Percentiles rank a stretch among this genome's conserved stretches.
phyloP scores from a whole-genome alignment of 2,797 vertebrate genomes.

The Otolemur crassicaudatus region DNA sequence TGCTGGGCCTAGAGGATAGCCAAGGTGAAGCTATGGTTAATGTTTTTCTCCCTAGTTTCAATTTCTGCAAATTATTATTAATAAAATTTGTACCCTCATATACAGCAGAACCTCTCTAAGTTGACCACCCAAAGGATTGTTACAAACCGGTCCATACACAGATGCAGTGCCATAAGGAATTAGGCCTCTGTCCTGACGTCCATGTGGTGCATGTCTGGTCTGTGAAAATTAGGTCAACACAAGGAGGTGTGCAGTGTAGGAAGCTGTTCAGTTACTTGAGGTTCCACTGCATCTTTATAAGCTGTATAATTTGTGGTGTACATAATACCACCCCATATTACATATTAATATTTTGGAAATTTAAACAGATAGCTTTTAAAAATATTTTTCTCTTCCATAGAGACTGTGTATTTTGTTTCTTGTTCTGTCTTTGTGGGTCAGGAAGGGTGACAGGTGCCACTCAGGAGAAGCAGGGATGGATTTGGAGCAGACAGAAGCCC shows the following conservation, averaged over 20 bases:
- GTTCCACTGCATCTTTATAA: not conserved
- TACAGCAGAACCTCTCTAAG: too few species aligned
- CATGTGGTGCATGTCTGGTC: too few species aligned
- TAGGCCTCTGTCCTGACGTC: too few species aligned
- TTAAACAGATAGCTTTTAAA: not conserved
- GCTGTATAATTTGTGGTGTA: not conserved
- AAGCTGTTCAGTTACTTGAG: too few species aligned
- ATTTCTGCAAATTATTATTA: not conserved
- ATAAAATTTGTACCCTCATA: not conserved
- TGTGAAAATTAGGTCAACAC: too few species aligned
- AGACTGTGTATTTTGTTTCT: not conserved
- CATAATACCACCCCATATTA: not conserved
- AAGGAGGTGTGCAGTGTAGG: too few species aligned
- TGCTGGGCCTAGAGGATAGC: not conserved
- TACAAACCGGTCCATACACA: too few species aligned
- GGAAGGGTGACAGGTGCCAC: too few species aligned
- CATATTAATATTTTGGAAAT: not conserved
- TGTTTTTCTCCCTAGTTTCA: not conserved
- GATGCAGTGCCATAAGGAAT: too few species aligned
- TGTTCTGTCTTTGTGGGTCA: not conserved
- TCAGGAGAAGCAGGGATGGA: not conserved
- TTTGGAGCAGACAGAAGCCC: not conserved
- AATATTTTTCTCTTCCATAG: not conserved
- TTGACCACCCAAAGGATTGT: too few species aligned
- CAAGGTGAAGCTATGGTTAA: not conserved